These are phyloP conservation scores for Troglohyphantes excavatus DNA, from an alignment of 2,888 invertebrate species.

Conservation along the genomic window DNA sequence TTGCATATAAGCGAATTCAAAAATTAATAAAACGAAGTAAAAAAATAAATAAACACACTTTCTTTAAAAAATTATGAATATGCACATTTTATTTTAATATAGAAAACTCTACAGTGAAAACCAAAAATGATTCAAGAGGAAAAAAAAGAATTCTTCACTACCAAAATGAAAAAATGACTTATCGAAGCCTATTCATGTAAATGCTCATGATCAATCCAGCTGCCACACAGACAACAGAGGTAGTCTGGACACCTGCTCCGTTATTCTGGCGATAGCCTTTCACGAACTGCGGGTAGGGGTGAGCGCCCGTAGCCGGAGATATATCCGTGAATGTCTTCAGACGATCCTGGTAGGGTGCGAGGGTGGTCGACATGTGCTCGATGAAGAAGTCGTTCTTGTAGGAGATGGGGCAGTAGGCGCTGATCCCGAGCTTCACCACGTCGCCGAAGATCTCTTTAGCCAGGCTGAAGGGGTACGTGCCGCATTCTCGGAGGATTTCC, in stretches of 20 bases:
- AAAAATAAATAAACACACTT: background rate
- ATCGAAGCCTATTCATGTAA: constrained; percentile 7
- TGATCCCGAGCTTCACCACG: constrained; percentile 46
- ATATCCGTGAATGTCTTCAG: constrained; percentile 29
- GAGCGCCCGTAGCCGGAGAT: background rate
- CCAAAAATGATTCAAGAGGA: constrained; percentile 4
- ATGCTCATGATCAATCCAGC: background rate
- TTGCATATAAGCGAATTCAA: background rate
- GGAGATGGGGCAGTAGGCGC: constrained; percentile 47
- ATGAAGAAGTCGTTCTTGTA: constrained; percentile 47
- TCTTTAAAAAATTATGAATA: background rate
- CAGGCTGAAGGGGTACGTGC: constrained; percentile 52
- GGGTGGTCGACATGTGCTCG: constrained; percentile 3
- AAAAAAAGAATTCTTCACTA: background rate
- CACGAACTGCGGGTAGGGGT: constrained; percentile 53
- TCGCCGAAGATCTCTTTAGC: constrained; percentile 62
- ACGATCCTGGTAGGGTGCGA: constrained; percentile 11
- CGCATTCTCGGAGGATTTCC: constrained; percentile 62
- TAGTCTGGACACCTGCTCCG: background rate
- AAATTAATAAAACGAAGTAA: background rate
- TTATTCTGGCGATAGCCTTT: constrained; percentile 41
- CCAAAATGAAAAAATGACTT: background rate
- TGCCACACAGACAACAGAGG: background rate
- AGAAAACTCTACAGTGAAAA: constrained; percentile 21
- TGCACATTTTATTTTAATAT: no score